Conservation (phyloP, 1,140 invertebrate genomes). For the Drosophila navojoa region DNA sequence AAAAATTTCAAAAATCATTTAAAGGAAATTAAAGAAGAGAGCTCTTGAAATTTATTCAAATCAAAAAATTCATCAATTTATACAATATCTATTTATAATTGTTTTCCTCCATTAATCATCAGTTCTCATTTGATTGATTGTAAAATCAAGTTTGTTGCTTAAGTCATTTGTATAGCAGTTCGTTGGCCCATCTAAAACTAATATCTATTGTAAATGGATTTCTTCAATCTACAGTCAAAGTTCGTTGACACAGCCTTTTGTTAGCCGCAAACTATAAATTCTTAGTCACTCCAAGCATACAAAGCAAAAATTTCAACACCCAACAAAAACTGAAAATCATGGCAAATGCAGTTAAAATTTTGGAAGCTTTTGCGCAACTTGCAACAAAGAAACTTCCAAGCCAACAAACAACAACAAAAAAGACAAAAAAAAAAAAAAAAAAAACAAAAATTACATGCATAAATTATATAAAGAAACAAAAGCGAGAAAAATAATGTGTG, state of each 20-base stretch:
- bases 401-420: conserved; percentile 19
- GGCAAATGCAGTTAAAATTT: neutral
- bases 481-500: conserved; percentile 47
- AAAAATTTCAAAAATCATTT: conserved; percentile 22
- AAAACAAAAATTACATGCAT: conserved; percentile 22
- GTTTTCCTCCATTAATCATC: neutral
- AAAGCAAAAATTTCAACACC: conserved; percentile 4
- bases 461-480: conserved; percentile 42
- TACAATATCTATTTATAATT: neutral
- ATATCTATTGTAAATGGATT: neutral
- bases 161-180: conserved; percentile 46
- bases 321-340: conserved; percentile 19
- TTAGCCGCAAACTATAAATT: conserved; percentile 7
- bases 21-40: too few species aligned
- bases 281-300: neutral
- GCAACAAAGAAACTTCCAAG: conserved; percentile 36
- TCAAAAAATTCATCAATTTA: too few species aligned
- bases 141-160: conserved; percentile 37
- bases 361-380: conserved; percentile 40
- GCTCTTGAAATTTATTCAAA: too few species aligned
- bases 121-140: conserved; percentile 2
- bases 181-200: neutral
- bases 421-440: too few species aligned
- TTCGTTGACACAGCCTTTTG: conserved; percentile 32
- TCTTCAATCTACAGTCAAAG: conserved; percentile 32